These are phyloP conservation scores for Galerucella pusilla DNA, from an alignment of 2,888 invertebrate species.

Conservation along the genomic window DNA sequence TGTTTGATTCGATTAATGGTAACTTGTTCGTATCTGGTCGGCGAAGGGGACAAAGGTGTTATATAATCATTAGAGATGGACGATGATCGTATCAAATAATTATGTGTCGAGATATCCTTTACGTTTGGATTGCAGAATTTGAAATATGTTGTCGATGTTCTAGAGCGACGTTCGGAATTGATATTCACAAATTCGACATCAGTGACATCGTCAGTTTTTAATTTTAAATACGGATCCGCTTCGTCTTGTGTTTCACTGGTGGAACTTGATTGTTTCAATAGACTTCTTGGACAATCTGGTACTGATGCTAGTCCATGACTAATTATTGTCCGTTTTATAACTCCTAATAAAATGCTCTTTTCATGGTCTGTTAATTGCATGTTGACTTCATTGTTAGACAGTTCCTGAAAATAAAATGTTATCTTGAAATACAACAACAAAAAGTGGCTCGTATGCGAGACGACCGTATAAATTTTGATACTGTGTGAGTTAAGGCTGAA, in stretches of 20 bases:
- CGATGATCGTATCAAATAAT: neutral
- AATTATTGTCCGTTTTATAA: neutral
- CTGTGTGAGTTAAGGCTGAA: no score
- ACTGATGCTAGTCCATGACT: neutral
- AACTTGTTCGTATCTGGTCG: neutral
- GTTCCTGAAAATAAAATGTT: conserved; percentile 1
- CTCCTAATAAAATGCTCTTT: neutral
- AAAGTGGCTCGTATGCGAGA: no score
- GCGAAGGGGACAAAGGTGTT: neutral
- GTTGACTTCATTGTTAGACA: neutral
- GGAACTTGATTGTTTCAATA: no score
- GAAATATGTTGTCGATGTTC: neutral
- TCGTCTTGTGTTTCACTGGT: no score
- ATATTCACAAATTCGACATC: no score
- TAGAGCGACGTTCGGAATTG: neutral
- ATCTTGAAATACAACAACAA: no score
- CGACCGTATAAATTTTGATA: no score
- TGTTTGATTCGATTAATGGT: neutral
- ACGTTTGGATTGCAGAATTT: neutral
- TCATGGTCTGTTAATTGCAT: neutral
- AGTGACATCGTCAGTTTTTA: no score
- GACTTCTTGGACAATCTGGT: no score
- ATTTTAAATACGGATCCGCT: no score
- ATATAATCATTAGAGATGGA: neutral
- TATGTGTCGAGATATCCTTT: no score